phyloP scores from a whole-genome alignment of 2,113 vertebrate species.

The Mastomys coucha region DNA sequence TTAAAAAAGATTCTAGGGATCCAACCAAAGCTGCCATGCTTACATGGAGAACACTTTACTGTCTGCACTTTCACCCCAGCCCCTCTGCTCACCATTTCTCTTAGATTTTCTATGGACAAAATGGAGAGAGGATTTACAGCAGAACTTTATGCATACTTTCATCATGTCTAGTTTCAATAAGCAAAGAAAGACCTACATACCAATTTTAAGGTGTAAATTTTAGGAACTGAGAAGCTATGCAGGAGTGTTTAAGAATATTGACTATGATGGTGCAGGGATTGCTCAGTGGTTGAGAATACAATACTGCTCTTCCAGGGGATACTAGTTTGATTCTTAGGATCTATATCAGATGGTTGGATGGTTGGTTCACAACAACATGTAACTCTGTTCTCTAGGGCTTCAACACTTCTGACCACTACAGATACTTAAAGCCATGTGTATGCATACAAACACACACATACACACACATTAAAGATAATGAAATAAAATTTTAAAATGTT shows the following conservation, averaged over 20 bases:
- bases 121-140: neutral
- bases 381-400: neutral
- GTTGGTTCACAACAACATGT: neutral
- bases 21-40: neutral
- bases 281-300: neutral
- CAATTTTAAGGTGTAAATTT: neutral
- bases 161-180: neutral
- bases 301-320: neutral
- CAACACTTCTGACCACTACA: neutral
- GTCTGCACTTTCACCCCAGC: too few species aligned
- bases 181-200: neutral
- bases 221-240: neutral
- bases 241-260: neutral
- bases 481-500: neutral
- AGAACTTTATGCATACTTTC: neutral
- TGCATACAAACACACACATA: neutral
- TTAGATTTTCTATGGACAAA: constrained; percentile 2
- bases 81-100: neutral
- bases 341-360: neutral
- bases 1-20: neutral
- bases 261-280: neutral
- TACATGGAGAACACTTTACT: neutral
- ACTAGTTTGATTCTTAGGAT: neutral
- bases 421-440: neutral
- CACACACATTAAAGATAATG: neutral